Base-by-base conservation (phyloP, 2,797 vertebrate genomes). In the Labroides dimidiatus region DNA sequence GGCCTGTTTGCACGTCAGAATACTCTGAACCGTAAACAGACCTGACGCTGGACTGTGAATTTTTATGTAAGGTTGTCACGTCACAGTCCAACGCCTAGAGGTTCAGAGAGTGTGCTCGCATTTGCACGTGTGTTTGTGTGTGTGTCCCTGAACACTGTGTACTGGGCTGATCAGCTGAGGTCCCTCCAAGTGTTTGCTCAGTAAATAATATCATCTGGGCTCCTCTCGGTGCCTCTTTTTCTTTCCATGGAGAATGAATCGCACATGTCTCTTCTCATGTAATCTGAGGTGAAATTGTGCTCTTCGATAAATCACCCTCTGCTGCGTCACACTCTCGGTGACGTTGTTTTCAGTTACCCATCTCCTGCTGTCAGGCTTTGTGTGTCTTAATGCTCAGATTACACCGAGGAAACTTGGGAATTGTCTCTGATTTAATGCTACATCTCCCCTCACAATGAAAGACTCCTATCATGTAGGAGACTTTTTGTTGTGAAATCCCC, bases 161-260 rank as follows among this genome's bases (percentile, higher is more conserved):
- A 56, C 80, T 50, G 33, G 64, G 58, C 62, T 60, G 77, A 72
- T 85, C 84, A 83, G 72, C 77, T 72, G 68, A 85, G 78, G 70
- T 52, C 50, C 24, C 50, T 84, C 66, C 60, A 54, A 62, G 47
- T 84, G 82, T 87, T 88, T 83, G 74, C 77, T 78, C 23, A 71
- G 83, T 85, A 82, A 89, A 88, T 80, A 81, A 52, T 33, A 73
- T 80, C 67, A 72, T 78, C 69, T 82, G 64, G 62, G 54, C 65
- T 57, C 57, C 52, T 72, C 73, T 52, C 10, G 11, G 58, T 45
- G 13, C 63, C 60, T 67, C 47, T 39, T 41, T 67, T 72, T 69
- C 44, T 65, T 20, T 61, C 21, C 30, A 60, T 13, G 15, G 8
- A 58, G 30, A 70, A 51, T 43, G 23, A 72, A 63, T 68, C 42